These are phyloP conservation scores for Callorhinus ursinus DNA, from an alignment of 2,113 vertebrate genomes.

Conservation along the genomic window DNA sequence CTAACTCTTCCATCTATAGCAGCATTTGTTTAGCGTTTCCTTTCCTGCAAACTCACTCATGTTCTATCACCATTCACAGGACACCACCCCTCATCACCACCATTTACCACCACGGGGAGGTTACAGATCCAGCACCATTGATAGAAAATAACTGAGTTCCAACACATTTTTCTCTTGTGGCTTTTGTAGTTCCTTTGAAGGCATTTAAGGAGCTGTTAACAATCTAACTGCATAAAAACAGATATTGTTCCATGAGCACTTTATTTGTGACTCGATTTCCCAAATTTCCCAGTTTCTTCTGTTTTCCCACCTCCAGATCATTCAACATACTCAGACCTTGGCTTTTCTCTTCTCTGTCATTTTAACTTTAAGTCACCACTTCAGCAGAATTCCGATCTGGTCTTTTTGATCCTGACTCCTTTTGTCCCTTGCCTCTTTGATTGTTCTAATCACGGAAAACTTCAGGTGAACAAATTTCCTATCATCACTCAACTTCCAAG, in stretches of 20 bases:
- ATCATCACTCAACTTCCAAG: neutral
- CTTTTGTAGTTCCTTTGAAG: neutral
- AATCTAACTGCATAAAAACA: neutral
- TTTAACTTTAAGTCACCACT: neutral
- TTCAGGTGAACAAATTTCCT: neutral
- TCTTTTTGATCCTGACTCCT: neutral
- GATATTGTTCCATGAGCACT: neutral
- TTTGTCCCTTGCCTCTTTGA: neutral
- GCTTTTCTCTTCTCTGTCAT: neutral
- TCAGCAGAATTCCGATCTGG: neutral
- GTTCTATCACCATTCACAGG: neutral
- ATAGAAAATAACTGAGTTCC: neutral
- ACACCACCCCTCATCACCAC: neutral
- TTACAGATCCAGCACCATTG: neutral
- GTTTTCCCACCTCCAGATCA: neutral
- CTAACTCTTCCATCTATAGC: neutral
- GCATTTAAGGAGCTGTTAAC: neutral
- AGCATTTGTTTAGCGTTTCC: neutral
- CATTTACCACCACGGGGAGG: neutral
- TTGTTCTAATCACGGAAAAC: neutral
- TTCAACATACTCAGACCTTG: no score
- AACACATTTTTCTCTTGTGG: neutral
- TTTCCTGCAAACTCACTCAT: neutral
- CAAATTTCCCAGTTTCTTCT: neutral
- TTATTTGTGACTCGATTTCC: neutral